Percentiles rank a stretch among this genome's conserved stretches.
These are phyloP conservation scores for Motacilla alba DNA, from an alignment of 2,113 vertebrate genomes.

Conservation along the genomic window DNA sequence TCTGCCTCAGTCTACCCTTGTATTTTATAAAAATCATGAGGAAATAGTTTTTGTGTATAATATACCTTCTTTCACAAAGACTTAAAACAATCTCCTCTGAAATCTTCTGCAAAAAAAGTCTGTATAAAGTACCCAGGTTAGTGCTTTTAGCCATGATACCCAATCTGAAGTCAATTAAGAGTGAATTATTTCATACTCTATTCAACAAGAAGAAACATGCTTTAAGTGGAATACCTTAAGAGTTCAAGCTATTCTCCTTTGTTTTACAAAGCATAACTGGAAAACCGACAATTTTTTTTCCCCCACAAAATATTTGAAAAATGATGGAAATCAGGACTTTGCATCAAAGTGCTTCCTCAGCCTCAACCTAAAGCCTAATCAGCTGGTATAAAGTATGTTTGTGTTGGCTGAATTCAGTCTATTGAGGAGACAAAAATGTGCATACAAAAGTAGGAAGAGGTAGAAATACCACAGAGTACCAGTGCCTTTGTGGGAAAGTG, in stretches of 20 bases:
- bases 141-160: neutral
- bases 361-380: constrained; percentile 38
- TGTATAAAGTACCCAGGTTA: neutral
- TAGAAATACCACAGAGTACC: constrained; percentile 58
- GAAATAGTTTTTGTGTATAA: neutral
- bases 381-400: constrained; percentile 57
- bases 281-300: neutral
- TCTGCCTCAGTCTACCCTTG: neutral
- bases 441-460: constrained; percentile 73
- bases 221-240: neutral
- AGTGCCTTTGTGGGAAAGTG: constrained; percentile 54
- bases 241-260: constrained; percentile 30
- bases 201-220: neutral
- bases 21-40: neutral
- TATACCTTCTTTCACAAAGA: neutral
- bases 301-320: neutral
- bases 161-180: neutral
- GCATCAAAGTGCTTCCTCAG: constrained; percentile 44
- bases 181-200: neutral
- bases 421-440: constrained; percentile 29
- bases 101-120: neutral
- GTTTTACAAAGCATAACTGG: constrained; percentile 17
- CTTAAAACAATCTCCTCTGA: neutral
- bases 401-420: constrained; percentile 34
- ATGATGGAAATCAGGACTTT: constrained; percentile 17